Percentiles rank a stretch among this genome's conserved stretches.
phyloP scores from a whole-genome alignment of 2,113 vertebrate species.

The Conger conger region DNA sequence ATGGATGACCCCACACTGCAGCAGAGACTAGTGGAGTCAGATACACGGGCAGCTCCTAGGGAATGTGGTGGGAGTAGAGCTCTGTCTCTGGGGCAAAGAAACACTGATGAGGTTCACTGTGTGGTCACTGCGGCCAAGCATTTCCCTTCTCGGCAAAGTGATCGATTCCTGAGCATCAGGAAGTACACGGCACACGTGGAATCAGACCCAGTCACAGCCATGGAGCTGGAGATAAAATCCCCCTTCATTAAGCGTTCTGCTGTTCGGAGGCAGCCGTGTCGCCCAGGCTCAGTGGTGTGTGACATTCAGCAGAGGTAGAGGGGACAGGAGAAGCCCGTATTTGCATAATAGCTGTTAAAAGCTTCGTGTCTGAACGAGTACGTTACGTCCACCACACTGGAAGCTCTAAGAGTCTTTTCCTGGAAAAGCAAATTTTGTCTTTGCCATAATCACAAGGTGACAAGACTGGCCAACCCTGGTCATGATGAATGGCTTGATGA shows the following conservation, averaged over 20 bases:
- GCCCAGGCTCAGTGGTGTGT: background rate
- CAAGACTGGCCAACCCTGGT: background rate
- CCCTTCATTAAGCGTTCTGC: background rate
- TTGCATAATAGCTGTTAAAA: conserved; percentile 12
- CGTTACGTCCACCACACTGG: background rate
- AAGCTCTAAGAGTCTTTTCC: background rate
- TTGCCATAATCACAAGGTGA: background rate
- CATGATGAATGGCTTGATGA: conserved; percentile 26
- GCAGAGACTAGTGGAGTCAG: background rate
- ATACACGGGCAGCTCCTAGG: background rate
- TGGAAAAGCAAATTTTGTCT: background rate
- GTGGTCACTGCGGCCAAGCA: background rate
- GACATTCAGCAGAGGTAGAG: background rate
- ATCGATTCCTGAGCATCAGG: background rate
- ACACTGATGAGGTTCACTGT: conserved; percentile 14
- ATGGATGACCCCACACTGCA: background rate
- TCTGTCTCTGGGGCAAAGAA: background rate
- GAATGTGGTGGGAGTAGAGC: background rate
- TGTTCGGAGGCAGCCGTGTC: background rate
- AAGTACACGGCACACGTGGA: background rate
- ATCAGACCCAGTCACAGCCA: background rate
- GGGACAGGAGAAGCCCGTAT: background rate
- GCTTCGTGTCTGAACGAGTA: background rate
- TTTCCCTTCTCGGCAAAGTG: background rate
- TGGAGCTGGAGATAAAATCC: background rate